Percentiles rank a stretch among this genome's conserved stretches.
phyloP scores from a whole-genome alignment of 2,113 vertebrate genomes.

The Cephalophus harveyi region DNA sequence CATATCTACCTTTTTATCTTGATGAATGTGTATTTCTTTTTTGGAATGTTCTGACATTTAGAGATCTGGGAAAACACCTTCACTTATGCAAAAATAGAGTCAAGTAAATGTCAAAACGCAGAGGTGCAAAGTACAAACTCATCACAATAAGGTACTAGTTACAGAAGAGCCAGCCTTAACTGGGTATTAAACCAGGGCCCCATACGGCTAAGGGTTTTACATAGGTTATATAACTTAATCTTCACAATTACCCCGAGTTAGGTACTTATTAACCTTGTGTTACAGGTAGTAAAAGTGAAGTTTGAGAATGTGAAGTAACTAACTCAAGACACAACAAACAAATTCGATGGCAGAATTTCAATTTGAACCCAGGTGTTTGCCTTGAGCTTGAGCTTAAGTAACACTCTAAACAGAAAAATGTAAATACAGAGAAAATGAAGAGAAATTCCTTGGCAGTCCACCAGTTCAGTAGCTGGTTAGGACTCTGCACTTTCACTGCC shows the following conservation, averaged over 20 bases:
- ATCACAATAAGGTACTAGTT: slow-evolving; percentile 1
- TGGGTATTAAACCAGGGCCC: not conserved
- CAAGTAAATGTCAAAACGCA: slow-evolving; percentile 53
- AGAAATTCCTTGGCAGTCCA: not conserved
- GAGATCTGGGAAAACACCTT: slow-evolving; percentile 38
- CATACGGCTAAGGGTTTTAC: not conserved
- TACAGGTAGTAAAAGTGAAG: not conserved
- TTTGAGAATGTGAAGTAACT: not conserved
- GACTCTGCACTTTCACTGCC: not conserved
- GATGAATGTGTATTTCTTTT: slow-evolving; percentile 24
- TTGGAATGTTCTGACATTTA: slow-evolving; percentile 42
- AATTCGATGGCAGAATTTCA: not conserved
- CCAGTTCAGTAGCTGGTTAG: not conserved
- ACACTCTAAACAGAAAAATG: not conserved
- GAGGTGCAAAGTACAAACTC: slow-evolving; percentile 3
- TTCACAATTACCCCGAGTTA: not conserved
- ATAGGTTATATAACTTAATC: not conserved
- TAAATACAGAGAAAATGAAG: not conserved
- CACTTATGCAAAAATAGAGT: slow-evolving; percentile 39
- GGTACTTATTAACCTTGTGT: not conserved
- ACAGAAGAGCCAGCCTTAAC: slow-evolving; percentile 5
- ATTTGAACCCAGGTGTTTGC: not conserved
- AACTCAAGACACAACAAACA: not conserved
- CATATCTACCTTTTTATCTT: slow-evolving; percentile 17
- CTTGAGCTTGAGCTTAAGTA: not conserved